Percentiles rank a stretch among this genome's conserved stretches.
These are phyloP conservation scores for Halcyon chelicuti DNA, from an alignment of 2,797 vertebrate species.

Conservation along the genomic window DNA sequence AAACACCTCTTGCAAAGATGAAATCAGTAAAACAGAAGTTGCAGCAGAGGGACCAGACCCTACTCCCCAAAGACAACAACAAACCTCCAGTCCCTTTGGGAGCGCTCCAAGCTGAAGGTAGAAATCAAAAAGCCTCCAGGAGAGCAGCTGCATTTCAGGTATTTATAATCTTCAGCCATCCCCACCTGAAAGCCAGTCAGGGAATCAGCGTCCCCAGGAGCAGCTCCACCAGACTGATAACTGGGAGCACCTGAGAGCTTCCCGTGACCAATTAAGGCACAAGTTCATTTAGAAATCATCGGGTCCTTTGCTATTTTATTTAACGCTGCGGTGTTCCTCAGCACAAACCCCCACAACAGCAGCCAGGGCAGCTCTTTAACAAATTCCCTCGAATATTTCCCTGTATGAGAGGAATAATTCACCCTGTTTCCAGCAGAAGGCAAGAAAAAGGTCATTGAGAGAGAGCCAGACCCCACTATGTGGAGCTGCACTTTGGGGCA, in stretches of 20 bases:
- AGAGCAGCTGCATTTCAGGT: not conserved
- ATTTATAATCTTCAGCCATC: not conserved
- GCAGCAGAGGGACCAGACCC: not conserved
- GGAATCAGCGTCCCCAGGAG: not conserved
- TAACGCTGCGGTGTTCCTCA: not conserved
- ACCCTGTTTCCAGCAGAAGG: not conserved
- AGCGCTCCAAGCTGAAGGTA: not conserved
- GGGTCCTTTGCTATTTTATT: not conserved
- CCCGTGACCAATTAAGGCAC: not conserved
- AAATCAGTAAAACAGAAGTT: constrained; percentile 16
- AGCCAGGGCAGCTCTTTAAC: not conserved
- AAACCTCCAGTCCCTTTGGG: not conserved
- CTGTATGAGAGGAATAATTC: not conserved
- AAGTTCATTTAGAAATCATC: not conserved
- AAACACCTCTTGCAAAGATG: not conserved
- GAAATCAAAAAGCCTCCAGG: rapidly evolving
- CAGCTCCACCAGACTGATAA: not conserved
- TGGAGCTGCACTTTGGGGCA: not conserved
- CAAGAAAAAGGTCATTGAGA: rapidly evolving
- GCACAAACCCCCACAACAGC: not conserved
- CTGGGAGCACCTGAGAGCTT: not conserved
- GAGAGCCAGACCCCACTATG: rapidly evolving
- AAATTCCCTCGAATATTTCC: not conserved
- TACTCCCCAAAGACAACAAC: not conserved
- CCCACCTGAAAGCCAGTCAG: rapidly evolving